phyloP scores from a whole-genome alignment of 2,888 invertebrate genomes.

The Bursaphelenchus okinawaensis region DNA sequence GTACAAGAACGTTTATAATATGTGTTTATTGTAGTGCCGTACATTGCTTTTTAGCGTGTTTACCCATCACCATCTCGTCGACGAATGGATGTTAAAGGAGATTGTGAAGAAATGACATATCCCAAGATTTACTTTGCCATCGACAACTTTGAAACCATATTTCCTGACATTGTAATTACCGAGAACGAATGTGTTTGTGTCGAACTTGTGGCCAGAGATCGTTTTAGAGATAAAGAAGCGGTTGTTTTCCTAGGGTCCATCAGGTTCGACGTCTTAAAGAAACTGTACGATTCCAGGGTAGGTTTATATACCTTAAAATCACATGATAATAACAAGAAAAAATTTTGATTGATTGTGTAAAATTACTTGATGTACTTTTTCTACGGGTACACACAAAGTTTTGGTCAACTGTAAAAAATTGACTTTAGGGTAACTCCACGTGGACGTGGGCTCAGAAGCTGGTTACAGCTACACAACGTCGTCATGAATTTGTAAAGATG shows the following conservation, averaged over 20 bases:
- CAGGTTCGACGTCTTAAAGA: conserved; percentile 89
- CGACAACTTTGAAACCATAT: conserved; percentile 96
- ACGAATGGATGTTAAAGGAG: conserved; percentile 94
- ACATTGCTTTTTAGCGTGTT: conserved; percentile 64
- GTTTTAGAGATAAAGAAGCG: conserved; percentile 72
- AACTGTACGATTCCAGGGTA: conserved; percentile 90
- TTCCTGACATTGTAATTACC: conserved; percentile 89
- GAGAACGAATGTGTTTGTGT: conserved; percentile 99
- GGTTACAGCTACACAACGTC: conserved; percentile 62
- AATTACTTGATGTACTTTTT: not conserved
- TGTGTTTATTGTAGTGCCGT: no score
- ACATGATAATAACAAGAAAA: conserved; percentile 29
- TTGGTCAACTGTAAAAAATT: not conserved
- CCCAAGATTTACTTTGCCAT: conserved; percentile 99
- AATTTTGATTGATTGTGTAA: not conserved
- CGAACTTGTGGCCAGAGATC: conserved; percentile 86
- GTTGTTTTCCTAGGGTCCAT: conserved; percentile 96
- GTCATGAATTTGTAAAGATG: conserved; percentile 96
- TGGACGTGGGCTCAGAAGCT: conserved; percentile 58
- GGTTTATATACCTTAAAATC: no score
- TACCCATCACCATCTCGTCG: conserved; percentile 89
- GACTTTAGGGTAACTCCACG: conserved; percentile 47
- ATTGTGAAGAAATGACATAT: conserved; percentile 95
- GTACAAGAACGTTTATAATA: not conserved
- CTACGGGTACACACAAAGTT: not conserved